Percentiles rank a stretch among this genome's conserved stretches.
These are phyloP conservation scores for Didymodactylos carnosus DNA, from an alignment of 2,888 invertebrate genomes.

Conservation along the genomic window DNA sequence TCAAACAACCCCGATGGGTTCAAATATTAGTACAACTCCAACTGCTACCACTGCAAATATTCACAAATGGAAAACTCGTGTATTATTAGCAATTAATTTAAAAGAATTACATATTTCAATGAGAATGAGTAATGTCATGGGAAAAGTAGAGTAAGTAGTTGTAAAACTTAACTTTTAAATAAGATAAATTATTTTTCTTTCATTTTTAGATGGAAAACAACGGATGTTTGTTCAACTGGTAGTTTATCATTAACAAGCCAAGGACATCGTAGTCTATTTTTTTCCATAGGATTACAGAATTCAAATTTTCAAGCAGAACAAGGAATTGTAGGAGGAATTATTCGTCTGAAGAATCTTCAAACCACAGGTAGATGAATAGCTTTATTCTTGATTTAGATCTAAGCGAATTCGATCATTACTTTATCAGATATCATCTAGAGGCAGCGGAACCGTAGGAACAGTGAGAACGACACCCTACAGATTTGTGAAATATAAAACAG, in stretches of 20 bases:
- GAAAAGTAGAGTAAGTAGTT: constrained; percentile 69
- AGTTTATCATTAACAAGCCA: background rate
- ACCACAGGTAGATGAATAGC: constrained; percentile 53
- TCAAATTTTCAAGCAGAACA: constrained; percentile 84
- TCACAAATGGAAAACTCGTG: constrained; percentile 49
- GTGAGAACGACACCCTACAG: too few relatives aligned
- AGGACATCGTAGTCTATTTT: background rate
- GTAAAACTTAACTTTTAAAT: too few relatives aligned
- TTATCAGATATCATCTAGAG: too few relatives aligned
- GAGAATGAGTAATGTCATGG: constrained; percentile 99
- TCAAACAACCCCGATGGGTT: too few relatives aligned
- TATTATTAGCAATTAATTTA: constrained; percentile 83
- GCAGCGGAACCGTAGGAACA: too few relatives aligned
- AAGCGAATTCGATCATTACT: too few relatives aligned
- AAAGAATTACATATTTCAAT: constrained; percentile 85
- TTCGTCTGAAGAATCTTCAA: constrained; percentile 68
- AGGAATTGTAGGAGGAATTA: constrained; percentile 86
- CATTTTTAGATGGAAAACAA: constrained; percentile 4
- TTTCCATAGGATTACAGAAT: constrained; percentile 52
- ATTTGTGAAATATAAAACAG: too few relatives aligned
- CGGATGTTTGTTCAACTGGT: constrained; percentile 1
- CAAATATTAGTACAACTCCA: too few relatives aligned
- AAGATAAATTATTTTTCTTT: too few relatives aligned
- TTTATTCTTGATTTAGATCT: too few relatives aligned
- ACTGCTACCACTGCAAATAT: background rate